A percentile compares a stretch with the other conserved stretches of the same genome.
Evolutionary conservation across 2,113 vertebrate species (phyloP).

Genomic region (Sphaerodactylus townsendi): DNA sequence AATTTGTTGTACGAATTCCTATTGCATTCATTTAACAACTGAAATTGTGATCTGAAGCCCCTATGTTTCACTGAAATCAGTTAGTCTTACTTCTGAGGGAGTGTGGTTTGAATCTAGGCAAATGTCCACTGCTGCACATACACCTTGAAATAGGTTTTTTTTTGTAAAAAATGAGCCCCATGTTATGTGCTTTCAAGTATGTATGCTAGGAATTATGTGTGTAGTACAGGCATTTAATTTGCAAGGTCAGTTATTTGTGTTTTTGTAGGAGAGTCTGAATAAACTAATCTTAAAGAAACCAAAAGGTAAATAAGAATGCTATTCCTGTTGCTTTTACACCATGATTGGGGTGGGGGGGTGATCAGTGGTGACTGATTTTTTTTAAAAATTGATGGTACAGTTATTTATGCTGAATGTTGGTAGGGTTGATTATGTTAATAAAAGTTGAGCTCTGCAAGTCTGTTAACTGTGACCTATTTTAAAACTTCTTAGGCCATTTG

Average conservation of each 20-base stretch:
- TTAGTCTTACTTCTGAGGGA: not conserved
- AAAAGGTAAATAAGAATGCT: not conserved
- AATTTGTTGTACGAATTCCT: not conserved
- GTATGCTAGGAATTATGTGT: not conserved
- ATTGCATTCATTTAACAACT: not conserved
- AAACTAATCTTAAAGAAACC: not conserved
- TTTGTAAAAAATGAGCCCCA: not conserved
- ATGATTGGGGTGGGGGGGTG: too few species aligned
- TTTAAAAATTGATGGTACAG: not conserved
- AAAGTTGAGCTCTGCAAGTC: too few species aligned
- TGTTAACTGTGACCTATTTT: not conserved
- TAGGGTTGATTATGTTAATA: not conserved
- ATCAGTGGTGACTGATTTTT: not conserved
- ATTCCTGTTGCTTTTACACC: slow-evolving; percentile 24
- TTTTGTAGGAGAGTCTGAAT: not conserved
- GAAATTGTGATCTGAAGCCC: not conserved
- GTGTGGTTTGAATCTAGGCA: not conserved
- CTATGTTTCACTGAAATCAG: not conserved
- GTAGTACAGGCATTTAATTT: not conserved
- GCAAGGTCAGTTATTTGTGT: not conserved
- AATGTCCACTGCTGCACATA: not conserved
- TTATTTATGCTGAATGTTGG: not conserved
- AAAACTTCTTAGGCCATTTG: not conserved
- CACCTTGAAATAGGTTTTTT: not conserved
- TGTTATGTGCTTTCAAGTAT: not conserved